phyloP scores from a whole-genome alignment of 2,797 vertebrate species.

The Spheniscus humboldti region DNA sequence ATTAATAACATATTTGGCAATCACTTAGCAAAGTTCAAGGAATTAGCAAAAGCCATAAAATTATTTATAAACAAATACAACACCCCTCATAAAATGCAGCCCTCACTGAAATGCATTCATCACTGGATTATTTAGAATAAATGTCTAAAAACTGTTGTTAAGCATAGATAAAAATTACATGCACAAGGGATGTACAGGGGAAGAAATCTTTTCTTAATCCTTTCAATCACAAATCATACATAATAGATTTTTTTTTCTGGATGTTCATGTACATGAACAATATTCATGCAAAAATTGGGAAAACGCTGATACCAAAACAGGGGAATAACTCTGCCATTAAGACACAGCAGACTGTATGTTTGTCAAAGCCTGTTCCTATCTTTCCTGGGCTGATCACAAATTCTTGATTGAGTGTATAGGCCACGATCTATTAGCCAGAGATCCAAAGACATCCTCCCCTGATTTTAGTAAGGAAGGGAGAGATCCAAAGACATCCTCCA shows the following conservation, averaged over 20 bases:
- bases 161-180: neutral
- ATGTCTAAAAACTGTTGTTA: neutral
- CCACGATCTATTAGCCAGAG: too few relatives aligned
- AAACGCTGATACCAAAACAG: neutral
- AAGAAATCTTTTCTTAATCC: neutral
- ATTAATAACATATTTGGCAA: neutral
- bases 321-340: neutral
- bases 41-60: neutral
- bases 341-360: neutral
- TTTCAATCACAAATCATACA: neutral
- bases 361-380: neutral
- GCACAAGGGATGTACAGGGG: too few relatives aligned
- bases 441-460: neutral
- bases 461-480: neutral
- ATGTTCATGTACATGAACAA: neutral
- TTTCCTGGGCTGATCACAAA: neutral
- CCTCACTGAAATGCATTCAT: neutral
- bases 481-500: neutral
- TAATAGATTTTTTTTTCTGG: neutral
- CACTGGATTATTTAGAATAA: neutral
- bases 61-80: conserved; percentile 11
- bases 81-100: neutral
- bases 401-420: fast-evolving
- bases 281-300: neutral
- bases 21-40: neutral